Evolutionary conservation across 1,140 invertebrate genomes (phyloP), one percentile per base, ranked within the genome.

Genomic region (Aphelenchoides besseyi): DNA sequence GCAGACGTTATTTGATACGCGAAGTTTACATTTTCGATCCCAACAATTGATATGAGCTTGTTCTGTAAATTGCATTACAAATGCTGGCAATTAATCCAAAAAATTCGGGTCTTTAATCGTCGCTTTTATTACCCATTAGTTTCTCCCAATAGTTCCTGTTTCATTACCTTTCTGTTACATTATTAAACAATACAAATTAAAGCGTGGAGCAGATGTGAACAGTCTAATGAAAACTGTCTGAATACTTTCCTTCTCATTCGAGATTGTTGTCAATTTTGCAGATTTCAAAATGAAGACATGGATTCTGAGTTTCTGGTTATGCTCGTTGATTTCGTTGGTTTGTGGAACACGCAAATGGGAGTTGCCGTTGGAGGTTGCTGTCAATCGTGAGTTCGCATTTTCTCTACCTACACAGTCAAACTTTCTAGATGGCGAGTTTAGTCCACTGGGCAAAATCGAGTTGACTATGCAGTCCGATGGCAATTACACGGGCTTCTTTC

Each of bases 1-100:
- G 76, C 63, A 68, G 67, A 41, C 66, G 54, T 30, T 80, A 78
- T 48, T 63, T 79, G 28, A 69, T 79, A 3, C 48, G 70, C 32
- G 77, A 79, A 66, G 68, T 80, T 29, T 80, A 80, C 55, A 80
- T 79, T 5, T 73, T 74, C 12, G 78, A 73, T 37, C 33, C 30
- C 29, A 18, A 69, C 64, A 68, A 1, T 67, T n/a, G 16, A 18
- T n/a, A n/a, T n/a, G n/a, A n/a, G n/a, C n/a, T n/a, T n/a, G n/a
- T n/a, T n/a, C n/a, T n/a, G n/a, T n/a, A n/a, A n/a, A n/a, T n/a
- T n/a, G n/a, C n/a, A n/a, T n/a, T n/a, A 18, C 26, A 69, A n/a
- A 66, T 32, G 66, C 64, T 69, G 28, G 41, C 41, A 66, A 26
- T 67, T 26, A 67, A 61, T 35, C 59, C 53, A 1, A 66, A n/a